Base-by-base conservation (phyloP, 2,888 invertebrate genomes). In the Mellilla xanthometata region DNA sequence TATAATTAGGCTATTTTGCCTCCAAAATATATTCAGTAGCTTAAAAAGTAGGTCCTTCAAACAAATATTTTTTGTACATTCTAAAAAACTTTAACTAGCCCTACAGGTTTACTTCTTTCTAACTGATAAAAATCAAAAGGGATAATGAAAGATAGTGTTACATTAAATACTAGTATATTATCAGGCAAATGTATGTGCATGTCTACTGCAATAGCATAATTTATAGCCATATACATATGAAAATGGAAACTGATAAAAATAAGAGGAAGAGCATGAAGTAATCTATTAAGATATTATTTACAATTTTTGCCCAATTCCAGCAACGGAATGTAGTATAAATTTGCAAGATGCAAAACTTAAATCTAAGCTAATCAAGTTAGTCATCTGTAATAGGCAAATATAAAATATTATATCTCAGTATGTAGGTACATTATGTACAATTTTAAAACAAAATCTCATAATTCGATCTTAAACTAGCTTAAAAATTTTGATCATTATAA, bases 291-390 rank as follows among this genome's bases (percentile, higher is more conserved):
- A 39, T 36, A 52, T 31, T 78, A 76, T 76, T 53, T 58, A 53
- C 53, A 55, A 46, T 53, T 53, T 46, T 52, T 44, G 27, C 42
- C 78, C 78, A 79, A 78, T 82, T 83, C 82, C 82, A 81, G 78
- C 47, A 65, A 65, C 79, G 86, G 85, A 87, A 84, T 86, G 84
- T 84, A 66, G 58, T 59, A 62, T 64, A 52, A 59, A 70, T 68
- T 68, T 64, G 55, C 67, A 65, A 67, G 54, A 66, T 65, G 71
- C 72, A 40, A 35, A 40, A 36, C 47, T 35, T 47, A 47, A 38
- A 48, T 11, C 29, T 38, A 36, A 33, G 29, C 33, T 40, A 58
- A 54, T 60, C 56, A 70, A 65, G 59, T 60, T 49, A 54, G 45
- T 52, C 43, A 32, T 58, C 55, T 65, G 66, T 56, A 60, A 70